These are phyloP conservation scores for Pachyramphus minor DNA, from an alignment of 2,113 vertebrate species.

Conservation along the genomic window DNA sequence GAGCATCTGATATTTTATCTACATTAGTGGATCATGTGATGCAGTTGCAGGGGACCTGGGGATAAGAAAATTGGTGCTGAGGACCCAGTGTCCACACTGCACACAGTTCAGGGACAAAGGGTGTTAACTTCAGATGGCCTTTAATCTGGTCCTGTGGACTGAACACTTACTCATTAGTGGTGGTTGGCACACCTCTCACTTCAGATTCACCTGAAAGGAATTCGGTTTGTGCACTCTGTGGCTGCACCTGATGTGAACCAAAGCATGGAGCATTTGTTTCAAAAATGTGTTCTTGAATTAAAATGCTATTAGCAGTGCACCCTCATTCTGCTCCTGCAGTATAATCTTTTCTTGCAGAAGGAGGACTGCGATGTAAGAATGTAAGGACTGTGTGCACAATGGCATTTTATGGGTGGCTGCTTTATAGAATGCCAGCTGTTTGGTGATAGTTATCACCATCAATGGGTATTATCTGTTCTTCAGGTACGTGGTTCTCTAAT, in stretches of 20 bases:
- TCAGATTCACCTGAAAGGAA: neutral
- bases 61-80: neutral
- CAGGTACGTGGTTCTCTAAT: neutral
- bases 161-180: accelerated
- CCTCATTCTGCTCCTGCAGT: neutral
- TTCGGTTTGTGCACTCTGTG: neutral
- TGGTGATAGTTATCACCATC: neutral
- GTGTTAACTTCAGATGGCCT: neutral
- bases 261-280: neutral
- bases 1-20: neutral
- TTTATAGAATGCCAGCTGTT: neutral
- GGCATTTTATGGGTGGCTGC: neutral
- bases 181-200: neutral
- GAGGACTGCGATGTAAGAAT: too few relatives aligned
- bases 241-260: neutral
- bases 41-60: neutral
- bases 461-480: neutral
- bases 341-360: neutral
- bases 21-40: neutral
- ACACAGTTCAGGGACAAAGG: neutral
- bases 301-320: neutral
- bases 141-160: neutral
- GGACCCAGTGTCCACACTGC: neutral
- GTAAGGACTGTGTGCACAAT: neutral
- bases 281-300: neutral